A percentile compares a stretch with the other conserved stretches of the same genome.
Conservation (phyloP, 1,140 invertebrate genomes). For the Agrypnia vestita region DNA sequence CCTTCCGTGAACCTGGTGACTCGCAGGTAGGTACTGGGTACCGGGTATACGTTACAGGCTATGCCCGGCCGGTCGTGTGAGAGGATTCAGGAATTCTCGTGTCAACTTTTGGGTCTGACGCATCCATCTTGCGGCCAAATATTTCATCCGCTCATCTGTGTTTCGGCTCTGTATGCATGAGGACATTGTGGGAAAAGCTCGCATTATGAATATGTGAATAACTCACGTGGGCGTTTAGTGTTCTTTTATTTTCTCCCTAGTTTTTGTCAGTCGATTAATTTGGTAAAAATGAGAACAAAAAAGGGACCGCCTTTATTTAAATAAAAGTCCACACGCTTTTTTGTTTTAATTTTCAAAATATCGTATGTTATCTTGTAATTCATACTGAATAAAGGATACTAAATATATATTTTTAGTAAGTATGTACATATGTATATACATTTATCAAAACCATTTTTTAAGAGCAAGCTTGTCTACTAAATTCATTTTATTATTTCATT, state of each 20-base stretch:
- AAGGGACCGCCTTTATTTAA: too few species aligned
- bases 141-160: constrained; percentile 58
- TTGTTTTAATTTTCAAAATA: too few species aligned
- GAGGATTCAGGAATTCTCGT: constrained; percentile 56
- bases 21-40: neutral
- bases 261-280: constrained; percentile 17
- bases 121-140: constrained; percentile 61
- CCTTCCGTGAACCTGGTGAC: neutral
- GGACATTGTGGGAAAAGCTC: constrained; percentile 56
- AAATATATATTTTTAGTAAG: too few species aligned
- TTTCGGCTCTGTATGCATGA: constrained; percentile 52
- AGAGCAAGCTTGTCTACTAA: too few species aligned
- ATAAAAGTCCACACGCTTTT: too few species aligned
- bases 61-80: constrained; percentile 44
- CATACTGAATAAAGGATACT: too few species aligned
- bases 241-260: constrained; percentile 27
- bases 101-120: constrained; percentile 59
- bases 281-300: neutral
- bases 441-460: too few species aligned
- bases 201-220: constrained; percentile 59
- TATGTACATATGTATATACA: too few species aligned
- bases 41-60: neutral
- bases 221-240: constrained; percentile 50
- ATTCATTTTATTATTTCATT: too few species aligned
- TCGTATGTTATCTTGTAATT: too few species aligned